Conservation (phyloP, 2,113 vertebrate species). For the Corythornis cristatus region DNA sequence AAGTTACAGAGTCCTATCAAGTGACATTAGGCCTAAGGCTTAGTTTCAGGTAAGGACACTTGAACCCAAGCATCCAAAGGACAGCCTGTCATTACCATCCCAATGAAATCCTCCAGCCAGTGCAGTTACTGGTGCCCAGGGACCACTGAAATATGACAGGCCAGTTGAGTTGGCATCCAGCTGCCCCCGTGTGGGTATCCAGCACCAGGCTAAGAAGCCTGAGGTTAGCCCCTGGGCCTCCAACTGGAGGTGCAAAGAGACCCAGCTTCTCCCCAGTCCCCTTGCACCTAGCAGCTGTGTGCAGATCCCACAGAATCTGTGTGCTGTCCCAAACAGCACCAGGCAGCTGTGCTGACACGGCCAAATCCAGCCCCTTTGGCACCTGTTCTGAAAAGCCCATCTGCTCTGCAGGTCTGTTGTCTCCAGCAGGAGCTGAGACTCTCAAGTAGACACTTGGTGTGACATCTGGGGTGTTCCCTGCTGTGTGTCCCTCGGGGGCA, state of each 20-base stretch:
- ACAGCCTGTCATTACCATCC: fast-evolving
- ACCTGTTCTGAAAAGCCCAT: neutral
- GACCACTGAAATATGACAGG: neutral
- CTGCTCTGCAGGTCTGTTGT: neutral
- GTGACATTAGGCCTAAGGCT: neutral
- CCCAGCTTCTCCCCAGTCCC: neutral
- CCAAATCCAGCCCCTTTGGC: neutral
- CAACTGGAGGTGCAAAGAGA: neutral
- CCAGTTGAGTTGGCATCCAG: neutral
- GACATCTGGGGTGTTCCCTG: neutral
- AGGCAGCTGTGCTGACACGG: neutral
- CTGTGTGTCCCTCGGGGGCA: neutral
- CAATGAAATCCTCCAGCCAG: neutral
- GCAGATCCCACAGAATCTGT: neutral
- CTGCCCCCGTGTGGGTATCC: neutral
- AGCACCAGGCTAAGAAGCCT: neutral
- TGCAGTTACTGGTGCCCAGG: neutral
- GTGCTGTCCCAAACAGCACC: neutral
- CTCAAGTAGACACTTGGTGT: neutral
- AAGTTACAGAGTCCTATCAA: neutral
- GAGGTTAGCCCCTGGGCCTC: neutral
- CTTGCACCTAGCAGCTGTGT: neutral
- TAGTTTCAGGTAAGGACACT: neutral
- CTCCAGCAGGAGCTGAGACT: neutral
- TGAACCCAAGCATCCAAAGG: neutral